Evolutionary conservation across 2,797 vertebrate genomes (phyloP).

Genomic region (Semaprochilodus insignis): DNA sequence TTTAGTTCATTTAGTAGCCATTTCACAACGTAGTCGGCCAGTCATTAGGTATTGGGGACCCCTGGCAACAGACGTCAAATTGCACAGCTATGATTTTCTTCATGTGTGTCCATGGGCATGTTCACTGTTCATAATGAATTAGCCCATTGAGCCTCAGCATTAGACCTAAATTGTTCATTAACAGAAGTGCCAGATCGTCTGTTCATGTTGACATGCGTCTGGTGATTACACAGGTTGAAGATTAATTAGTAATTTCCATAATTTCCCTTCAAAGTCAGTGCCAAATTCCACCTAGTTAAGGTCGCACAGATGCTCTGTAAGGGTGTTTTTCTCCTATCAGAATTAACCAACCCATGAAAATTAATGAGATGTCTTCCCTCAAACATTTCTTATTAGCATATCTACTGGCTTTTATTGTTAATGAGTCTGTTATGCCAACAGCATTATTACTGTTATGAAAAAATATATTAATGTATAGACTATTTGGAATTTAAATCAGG

Average conservation of each 20-base stretch:
- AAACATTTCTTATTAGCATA: not conserved
- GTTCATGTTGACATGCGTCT: not conserved
- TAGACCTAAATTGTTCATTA: not conserved
- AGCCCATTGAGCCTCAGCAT: not conserved
- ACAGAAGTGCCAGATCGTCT: not conserved
- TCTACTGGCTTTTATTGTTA: constrained; percentile 1
- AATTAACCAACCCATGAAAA: not conserved
- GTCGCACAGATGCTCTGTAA: not conserved
- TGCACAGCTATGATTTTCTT: too few species aligned
- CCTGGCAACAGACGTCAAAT: not conserved
- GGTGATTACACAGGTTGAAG: not conserved
- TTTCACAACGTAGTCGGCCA: too few species aligned
- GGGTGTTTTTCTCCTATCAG: not conserved
- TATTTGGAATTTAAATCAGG: not conserved
- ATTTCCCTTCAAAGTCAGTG: not conserved
- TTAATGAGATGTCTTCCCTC: not conserved
- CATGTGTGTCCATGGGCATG: not conserved
- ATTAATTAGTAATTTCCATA: not conserved
- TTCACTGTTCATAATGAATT: not conserved
- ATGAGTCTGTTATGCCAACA: not conserved
- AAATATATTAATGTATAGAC: too few species aligned
- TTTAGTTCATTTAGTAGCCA: not conserved
- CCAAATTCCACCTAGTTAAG: not conserved
- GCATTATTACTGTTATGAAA: not conserved
- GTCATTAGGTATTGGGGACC: not conserved